Base-by-base conservation (phyloP, 2,888 invertebrate genomes). In the Acanthosepion pharaonis region DNA sequence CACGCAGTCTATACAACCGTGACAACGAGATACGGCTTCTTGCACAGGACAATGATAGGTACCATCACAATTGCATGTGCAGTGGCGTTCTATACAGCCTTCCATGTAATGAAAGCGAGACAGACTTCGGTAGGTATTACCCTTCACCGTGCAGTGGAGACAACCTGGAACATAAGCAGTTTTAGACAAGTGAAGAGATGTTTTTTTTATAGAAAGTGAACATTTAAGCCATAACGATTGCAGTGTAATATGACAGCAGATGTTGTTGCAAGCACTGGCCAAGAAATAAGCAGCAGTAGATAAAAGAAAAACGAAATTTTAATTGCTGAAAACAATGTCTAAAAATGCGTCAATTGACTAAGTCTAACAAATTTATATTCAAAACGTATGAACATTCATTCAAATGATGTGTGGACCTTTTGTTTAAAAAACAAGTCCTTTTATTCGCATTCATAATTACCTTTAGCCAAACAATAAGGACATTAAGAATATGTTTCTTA, bases 41-140 rank as follows among this genome's bases (percentile, higher is more conserved):
- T 33, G 0, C 28, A 33, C 42, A 2, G 94, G 94, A 42, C 94
- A 94, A 1, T 33, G 5, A 33, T 33, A 59, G 15, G 55, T 20
- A 9, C 94, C 94, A 55, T 94, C 94, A 48, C 94, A 94, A 28
- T 59, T 94, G 23, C 94, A 94, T n/a, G 48, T 53, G 48, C 94
- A 94, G 59, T 94, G 55, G 59, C 48, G 59, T 48, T 94, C 59
- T 64, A 55, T 55, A 48, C 94, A 94, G 15, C 94, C 94, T 33
- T 94, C 94, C 59, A 48, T 59, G 42, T 33, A 94, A 33, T 55
- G 53, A 94, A 94, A 94, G 23, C 94, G 94, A 23, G 53, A 55
- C 48, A 48, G 20, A 20, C 59, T 64, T 64, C 18, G 25, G 59
- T 55, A 23, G 48, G 55, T 94, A n/a, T 15, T 55, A 23, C 59